Evolutionary conservation across 2,113 vertebrate genomes (phyloP).

Genomic region (Lophochroa leadbeateri): DNA sequence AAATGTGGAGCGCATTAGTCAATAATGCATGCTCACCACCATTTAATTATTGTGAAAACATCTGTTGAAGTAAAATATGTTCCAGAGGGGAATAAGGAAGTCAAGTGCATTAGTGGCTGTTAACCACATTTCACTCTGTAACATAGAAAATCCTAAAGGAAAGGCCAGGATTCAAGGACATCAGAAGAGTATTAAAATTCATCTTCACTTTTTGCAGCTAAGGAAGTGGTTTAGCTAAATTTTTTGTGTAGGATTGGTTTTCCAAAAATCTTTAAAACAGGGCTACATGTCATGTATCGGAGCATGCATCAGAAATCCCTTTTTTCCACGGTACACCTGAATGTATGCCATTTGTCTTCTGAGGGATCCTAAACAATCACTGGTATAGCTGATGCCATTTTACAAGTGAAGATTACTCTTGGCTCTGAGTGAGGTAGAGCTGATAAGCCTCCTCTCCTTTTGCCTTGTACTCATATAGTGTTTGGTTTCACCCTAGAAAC

Average conservation of each 20-base stretch:
- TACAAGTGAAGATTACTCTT: background rate
- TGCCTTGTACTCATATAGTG: background rate
- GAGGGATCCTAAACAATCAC: background rate
- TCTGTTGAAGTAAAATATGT: constrained; percentile 73
- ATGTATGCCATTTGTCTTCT: background rate
- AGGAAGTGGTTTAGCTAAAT: background rate
- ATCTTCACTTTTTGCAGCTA: background rate
- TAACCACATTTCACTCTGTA: constrained; percentile 37
- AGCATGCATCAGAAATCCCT: background rate
- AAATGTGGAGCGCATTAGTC: constrained; percentile 68
- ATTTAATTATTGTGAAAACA: constrained; percentile 79
- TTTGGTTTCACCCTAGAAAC: background rate
- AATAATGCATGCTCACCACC: constrained; percentile 73
- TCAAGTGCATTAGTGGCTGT: constrained; percentile 40
- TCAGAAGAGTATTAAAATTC: background rate
- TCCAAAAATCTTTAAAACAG: background rate
- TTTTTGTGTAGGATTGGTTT: background rate
- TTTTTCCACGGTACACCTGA: background rate
- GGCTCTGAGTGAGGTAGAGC: background rate
- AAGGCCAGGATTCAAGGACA: background rate
- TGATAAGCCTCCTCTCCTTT: background rate
- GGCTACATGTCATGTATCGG: background rate
- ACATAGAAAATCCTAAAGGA: constrained; percentile 22
- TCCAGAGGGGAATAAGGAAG: constrained; percentile 63
- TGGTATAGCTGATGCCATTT: background rate